phyloP scores from a whole-genome alignment of 2,797 vertebrate genomes.

The Scyliorhinus canicula region DNA sequence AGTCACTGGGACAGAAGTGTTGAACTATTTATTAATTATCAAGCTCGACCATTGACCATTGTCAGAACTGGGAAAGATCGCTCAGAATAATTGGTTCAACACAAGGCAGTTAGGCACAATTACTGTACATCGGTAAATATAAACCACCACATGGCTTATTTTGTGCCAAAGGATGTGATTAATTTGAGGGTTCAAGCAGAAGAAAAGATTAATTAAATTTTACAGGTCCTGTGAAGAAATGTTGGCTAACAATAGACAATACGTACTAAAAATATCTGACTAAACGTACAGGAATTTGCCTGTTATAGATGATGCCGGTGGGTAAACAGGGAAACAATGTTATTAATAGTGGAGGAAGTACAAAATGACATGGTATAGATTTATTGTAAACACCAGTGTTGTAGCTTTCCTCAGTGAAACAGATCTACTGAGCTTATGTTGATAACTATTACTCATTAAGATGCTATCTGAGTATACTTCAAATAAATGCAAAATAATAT shows the following conservation, averaged over 20 bases:
- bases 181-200: not conserved
- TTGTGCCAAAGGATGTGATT: not conserved
- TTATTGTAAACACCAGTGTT: slow-evolving; percentile 13
- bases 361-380: slow-evolving; percentile 33
- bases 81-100: not conserved
- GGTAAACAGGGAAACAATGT: slow-evolving; percentile 8
- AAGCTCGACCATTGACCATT: not conserved
- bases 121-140: not conserved
- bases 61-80: not conserved
- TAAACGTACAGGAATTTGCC: slow-evolving; percentile 40
- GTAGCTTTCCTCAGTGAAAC: slow-evolving; percentile 14
- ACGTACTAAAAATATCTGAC: slow-evolving; percentile 42
- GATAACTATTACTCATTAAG: slow-evolving; percentile 17
- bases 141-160: not conserved
- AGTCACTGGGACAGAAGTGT: slow-evolving; percentile 35
- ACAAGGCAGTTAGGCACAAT: not conserved
- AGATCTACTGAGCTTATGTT: not conserved
- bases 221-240: not conserved
- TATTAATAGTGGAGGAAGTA: slow-evolving; percentile 35
- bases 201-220: slow-evolving; percentile 28
- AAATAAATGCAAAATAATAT: not conserved
- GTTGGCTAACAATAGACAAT: slow-evolving; percentile 39
- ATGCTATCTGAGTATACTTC: slow-evolving; percentile 21
- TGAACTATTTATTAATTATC: slow-evolving; percentile 35
- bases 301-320: slow-evolving; percentile 18